Base-by-base conservation (phyloP, 2,888 invertebrate genomes). In the Seira musarum region DNA sequence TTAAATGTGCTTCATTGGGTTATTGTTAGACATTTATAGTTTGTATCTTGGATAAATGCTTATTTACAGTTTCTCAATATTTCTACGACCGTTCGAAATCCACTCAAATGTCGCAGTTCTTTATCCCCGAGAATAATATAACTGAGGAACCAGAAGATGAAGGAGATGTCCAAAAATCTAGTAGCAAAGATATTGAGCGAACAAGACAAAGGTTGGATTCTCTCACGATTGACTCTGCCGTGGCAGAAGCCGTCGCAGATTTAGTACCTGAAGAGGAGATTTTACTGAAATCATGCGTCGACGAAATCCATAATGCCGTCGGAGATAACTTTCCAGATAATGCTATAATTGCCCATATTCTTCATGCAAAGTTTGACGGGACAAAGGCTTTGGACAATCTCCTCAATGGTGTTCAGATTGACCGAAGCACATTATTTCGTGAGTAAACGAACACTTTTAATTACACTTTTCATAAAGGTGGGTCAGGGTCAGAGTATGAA, bases 251-350 rank as follows among this genome's bases (percentile, higher is more conserved):
- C 1, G 90, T 91, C 60, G 94, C 94, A 80, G 88, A 93, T 0
- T 89, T 94, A 2, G 91, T 91, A 64, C 94, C 94, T 80, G 88
- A 93, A 0, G 93, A 95, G 73, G 92, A 93, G 89, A 93, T 92
- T 0, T 93, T 93, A 88, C 90, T 97, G 1, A 92, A 93, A 88
- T 95, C 95, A 0, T 96, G 97, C 87, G 90, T 96, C 72, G 96
- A 96, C 87, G 93, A 94, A 88, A 91, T 97, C 46, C 92, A 93
- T 79, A 93, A 93, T 88, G 92, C 95, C 6, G 90, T 96, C 68
- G 96, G 96, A 3, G 94, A 95, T 72, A 90, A 93, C 0, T 90
- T 94, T 10, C 91, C 95, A 0, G 94, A 96, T 86, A 91, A 92
- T 83, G 91, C 92, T 69, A 91, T 97, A 70, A 91, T 93, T 21